These are phyloP conservation scores for Lethrus apterus DNA, from an alignment of 1,140 invertebrate genomes.

Conservation along the genomic window DNA sequence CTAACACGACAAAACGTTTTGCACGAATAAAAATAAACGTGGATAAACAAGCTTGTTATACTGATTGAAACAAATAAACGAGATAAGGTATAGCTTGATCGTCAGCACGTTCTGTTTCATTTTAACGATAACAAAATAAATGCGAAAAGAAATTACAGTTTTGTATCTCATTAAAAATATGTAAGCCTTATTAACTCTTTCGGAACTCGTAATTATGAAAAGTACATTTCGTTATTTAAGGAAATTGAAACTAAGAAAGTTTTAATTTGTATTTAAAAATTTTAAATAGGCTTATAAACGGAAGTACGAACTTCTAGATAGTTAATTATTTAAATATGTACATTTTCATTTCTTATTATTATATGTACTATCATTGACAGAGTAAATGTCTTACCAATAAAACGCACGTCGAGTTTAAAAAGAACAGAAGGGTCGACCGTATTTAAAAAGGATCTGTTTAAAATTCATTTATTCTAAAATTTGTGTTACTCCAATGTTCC, in stretches of 20 bases:
- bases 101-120: slow-evolving; percentile 4
- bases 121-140: slow-evolving; percentile 6
- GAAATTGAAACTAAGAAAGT: slow-evolving; percentile 6
- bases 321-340: no score
- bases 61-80: slow-evolving; percentile 12
- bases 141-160: slow-evolving; percentile 3
- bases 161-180: slow-evolving; percentile 10
- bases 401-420: no score
- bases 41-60: slow-evolving; percentile 13
- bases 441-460: no score
- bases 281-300: no score
- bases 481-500: no score
- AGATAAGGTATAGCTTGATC: slow-evolving; percentile 8
- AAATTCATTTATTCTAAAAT: no score
- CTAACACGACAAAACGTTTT: slow-evolving; percentile 9
- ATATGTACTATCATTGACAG: no score
- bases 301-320: no score
- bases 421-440: no score
- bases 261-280: slow-evolving; percentile 13
- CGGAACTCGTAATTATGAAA: neutral
- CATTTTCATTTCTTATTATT: no score
- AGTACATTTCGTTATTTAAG: slow-evolving; percentile 8
- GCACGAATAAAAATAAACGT: slow-evolving; percentile 11
- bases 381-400: no score
- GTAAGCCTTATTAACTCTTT: no score